Evolutionary conservation across 2,888 invertebrate genomes (phyloP), one percentile per base, ranked within the genome.

Genomic region (Dusona sp.): DNA sequence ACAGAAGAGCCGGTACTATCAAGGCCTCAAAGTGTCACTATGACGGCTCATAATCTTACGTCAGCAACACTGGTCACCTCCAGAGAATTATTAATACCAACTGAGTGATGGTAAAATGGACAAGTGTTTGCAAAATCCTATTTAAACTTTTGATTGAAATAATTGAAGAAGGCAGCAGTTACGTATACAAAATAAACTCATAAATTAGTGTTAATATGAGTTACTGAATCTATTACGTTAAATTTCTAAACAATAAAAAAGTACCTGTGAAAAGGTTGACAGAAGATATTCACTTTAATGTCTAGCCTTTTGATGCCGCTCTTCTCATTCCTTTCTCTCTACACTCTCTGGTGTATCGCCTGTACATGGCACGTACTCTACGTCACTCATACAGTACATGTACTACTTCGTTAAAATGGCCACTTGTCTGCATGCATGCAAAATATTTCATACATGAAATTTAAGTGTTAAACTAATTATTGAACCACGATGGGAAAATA

Each of bases 11-110:
- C 48, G 25, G n/a, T 36, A 74, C 61, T 22, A 64, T 54, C 68
- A 13, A 19, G 51, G 75, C 83, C 70, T 45, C 83, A 54, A 48
- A 73, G 57, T 19, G 73, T 70, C 36, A 33, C 85, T 72, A 22
- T 25, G 7, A 25, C 42, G 36, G 19, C 48, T 67, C 57, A 29
- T 48, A 61, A 78, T 38, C 77, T 78, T 13, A 51, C 48, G 68
- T 29, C 48, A 80, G 45, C 67, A 45, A 64, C 68, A 67, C 54
- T 72, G 16, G 29, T n/a, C 4, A 13, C 36, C 19, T 73, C 9
- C 4, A 1, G n/a, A 48, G 64, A 48, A 36, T 57, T 7, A 22
- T 48, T 13, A 77, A 48, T n/a, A 33, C 33, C 0, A 9, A 2
- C 45, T 7, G 19, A 9, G 29, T 11, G 45, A n/a, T 11, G 19